Percentiles rank a stretch among this genome's conserved stretches.
phyloP scores from a whole-genome alignment of 2,797 vertebrate species.

The Arnoldichthys spilopterus region DNA sequence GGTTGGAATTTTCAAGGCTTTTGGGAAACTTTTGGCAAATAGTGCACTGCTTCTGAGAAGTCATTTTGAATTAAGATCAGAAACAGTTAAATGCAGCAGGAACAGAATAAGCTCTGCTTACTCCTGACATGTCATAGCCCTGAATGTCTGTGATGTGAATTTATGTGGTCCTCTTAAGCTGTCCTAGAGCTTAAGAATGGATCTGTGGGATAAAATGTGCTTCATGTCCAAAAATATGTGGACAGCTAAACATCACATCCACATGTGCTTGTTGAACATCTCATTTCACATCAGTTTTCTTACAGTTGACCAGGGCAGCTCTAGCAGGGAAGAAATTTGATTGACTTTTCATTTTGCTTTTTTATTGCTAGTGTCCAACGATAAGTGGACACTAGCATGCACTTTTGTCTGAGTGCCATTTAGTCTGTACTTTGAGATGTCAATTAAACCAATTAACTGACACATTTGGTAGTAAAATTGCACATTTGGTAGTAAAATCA shows the following conservation, averaged over 20 bases:
- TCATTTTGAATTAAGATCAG: neutral
- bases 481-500: no score
- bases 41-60: neutral
- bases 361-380: no score
- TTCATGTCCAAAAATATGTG: neutral
- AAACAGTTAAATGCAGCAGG: neutral
- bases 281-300: neutral
- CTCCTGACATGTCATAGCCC: neutral
- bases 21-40: neutral
- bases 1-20: neutral
- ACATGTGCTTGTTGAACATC: neutral
- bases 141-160: neutral
- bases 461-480: no score
- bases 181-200: neutral
- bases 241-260: neutral
- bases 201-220: neutral
- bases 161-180: neutral
- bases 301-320: neutral
- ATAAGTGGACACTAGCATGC: no score
- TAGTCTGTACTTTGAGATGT: neutral
- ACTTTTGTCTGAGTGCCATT: neutral
- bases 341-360: no score
- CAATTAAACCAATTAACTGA: no score
- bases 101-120: neutral
- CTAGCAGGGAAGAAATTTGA: neutral